Base-by-base conservation (phyloP, 2,888 invertebrate species). In the Helobdella robusta region DNA sequence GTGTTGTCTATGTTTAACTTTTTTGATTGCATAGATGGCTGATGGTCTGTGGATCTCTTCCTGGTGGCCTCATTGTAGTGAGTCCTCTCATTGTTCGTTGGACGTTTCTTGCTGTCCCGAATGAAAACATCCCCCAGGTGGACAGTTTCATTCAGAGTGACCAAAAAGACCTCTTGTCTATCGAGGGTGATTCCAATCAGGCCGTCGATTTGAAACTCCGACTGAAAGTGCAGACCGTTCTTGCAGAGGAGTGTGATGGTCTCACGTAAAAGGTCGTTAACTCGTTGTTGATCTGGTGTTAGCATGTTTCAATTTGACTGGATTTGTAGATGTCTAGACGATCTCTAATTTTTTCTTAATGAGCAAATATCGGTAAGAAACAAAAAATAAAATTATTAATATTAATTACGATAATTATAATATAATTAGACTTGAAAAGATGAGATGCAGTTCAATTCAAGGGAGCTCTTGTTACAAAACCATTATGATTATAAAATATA, bases 131-230 rank as follows among this genome's bases (percentile, higher is more conserved):
- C 66, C 6, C 66, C 66, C 11, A 34, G 35, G 25, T 65, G 63
- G 2, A 69, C 65, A 20, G 67, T 68, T 46, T 69, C 69, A 15
- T 68, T 68, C 30, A 69, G 56, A 59, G 50, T 68, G 59, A 69
- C 68, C n/a, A 69, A 64, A 52, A 69, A 69, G n/a, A 69, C 66
- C 18, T 69, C 69, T 8, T 61, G 48, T 32, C 67, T 59, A 44
- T 69, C 69, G n/a, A 69, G 62, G 20, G 69, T 69, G 46, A 69
- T 68, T 28, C 69, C 69, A 35, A 69, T 68, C 36, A 69, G 64
- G 30, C 65, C 69, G 34, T 69, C 67, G 34, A 69, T 67, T 32
- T 58, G 64, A 44, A 68, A 68, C 35, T 68, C 66, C 8, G 44
- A 63, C 35, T 65, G 59, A 63, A 67, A 69, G 54, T 65, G 63